phyloP scores from a whole-genome alignment of 2,113 vertebrate genomes.

The Calypte anna region DNA sequence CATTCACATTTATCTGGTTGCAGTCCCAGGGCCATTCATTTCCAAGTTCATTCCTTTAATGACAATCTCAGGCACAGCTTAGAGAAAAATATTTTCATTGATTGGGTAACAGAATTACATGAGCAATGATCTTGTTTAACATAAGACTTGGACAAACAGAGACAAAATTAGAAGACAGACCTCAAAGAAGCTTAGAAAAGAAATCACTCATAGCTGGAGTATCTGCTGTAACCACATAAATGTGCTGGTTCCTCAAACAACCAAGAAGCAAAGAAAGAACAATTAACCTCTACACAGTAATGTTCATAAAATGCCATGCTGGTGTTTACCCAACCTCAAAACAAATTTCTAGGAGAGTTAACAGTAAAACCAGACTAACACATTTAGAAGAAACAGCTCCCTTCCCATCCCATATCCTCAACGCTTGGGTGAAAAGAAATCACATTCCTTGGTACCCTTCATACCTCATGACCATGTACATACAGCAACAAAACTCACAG shows the following conservation, averaged over 20 bases:
- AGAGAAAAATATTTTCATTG: background rate
- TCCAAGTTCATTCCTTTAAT: background rate
- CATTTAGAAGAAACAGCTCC: background rate
- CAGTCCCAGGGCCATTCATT: background rate
- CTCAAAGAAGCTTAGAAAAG: background rate
- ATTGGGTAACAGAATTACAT: background rate
- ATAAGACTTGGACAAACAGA: background rate
- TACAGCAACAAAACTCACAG: conserved; percentile 47
- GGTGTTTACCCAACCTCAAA: background rate
- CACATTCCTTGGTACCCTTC: background rate
- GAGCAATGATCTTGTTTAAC: background rate
- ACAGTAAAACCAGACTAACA: background rate
- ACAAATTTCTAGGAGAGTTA: background rate
- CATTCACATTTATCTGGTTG: background rate
- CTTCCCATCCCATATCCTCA: background rate
- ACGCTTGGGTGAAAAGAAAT: background rate
- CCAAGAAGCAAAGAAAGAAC: background rate
- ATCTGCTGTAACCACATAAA: background rate
- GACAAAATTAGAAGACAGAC: background rate
- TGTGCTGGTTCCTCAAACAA: background rate
- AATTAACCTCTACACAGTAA: background rate
- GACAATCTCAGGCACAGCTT: background rate
- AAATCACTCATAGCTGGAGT: background rate
- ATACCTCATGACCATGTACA: background rate
- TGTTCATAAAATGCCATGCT: fast-evolving